phyloP scores from a whole-genome alignment of 1,140 invertebrate genomes.

The Chironomus striatipennis region DNA sequence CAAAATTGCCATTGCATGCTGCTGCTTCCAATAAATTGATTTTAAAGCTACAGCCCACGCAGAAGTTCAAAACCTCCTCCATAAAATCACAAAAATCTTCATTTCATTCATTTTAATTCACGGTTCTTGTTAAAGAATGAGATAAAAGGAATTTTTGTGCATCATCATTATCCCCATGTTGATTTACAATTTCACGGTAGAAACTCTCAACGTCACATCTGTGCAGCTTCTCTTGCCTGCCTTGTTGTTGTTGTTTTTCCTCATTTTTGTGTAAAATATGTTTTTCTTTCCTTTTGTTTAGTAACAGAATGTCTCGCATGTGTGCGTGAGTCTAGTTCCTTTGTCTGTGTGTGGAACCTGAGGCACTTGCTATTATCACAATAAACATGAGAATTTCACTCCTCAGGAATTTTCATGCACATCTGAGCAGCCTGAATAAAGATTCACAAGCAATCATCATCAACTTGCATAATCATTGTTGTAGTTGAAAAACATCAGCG shows the following conservation, averaged over 20 bases:
- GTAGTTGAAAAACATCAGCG: background rate
- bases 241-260: background rate
- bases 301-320: background rate
- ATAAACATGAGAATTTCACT: slow-evolving; percentile 11
- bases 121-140: too few relatives aligned
- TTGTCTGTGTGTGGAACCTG: background rate
- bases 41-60: too few relatives aligned
- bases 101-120: too few relatives aligned
- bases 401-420: background rate
- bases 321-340: background rate
- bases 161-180: background rate
- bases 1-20: too few relatives aligned
- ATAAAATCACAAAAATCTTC: too few relatives aligned
- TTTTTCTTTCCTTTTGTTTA: background rate
- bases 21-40: too few relatives aligned
- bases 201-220: background rate
- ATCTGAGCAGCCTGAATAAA: background rate
- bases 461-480: background rate
- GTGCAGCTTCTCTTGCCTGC: background rate
- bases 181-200: slow-evolving; percentile 12
- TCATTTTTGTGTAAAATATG: background rate
- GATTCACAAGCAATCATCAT: background rate
- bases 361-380: slow-evolving; percentile 10
- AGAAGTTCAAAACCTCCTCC: too few relatives aligned
- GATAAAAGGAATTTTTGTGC: too few relatives aligned